Evolutionary conservation across 2,888 invertebrate genomes (phyloP).

Genomic region (Drosophila picticornis): DNA sequence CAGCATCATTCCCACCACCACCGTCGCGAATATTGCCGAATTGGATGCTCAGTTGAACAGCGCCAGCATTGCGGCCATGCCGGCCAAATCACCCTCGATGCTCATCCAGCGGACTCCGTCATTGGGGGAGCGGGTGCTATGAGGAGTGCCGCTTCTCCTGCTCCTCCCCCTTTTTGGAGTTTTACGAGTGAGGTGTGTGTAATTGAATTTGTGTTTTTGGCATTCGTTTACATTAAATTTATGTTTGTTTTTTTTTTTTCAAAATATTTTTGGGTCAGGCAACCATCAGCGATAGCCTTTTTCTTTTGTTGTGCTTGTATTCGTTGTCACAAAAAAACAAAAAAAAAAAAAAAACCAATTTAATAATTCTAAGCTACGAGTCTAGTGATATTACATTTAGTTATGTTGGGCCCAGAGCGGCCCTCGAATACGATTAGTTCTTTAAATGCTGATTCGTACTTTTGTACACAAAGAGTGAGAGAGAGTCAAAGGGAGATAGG

Average conservation of each 20-base stretch:
- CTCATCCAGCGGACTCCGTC: conserved; percentile 84
- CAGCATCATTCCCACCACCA: conserved; percentile 36
- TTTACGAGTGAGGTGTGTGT: conserved; percentile 67
- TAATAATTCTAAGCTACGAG: conserved; percentile 73
- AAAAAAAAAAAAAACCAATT: background rate
- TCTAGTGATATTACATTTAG: conserved; percentile 83
- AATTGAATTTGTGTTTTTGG: conserved; percentile 77
- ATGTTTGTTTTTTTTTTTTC: background rate
- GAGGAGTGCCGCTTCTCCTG: conserved; percentile 42
- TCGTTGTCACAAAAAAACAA: conserved; percentile 10
- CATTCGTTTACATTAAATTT: conserved; percentile 39
- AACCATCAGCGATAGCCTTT: conserved; percentile 20
- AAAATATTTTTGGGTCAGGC: conserved; percentile 27
- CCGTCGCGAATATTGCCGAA: conserved; percentile 59
- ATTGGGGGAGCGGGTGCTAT: conserved; percentile 85
- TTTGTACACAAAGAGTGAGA: conserved; percentile 30
- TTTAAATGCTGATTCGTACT: conserved; percentile 47
- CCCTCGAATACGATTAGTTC: conserved; percentile 47
- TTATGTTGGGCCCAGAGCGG: conserved; percentile 45
- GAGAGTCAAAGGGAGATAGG: conserved; percentile 1
- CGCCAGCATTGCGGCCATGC: conserved; percentile 58
- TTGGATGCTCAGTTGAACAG: conserved; percentile 68
- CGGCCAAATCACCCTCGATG: conserved; percentile 83
- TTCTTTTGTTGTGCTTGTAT: conserved; percentile 9
- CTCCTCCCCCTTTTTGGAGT: conserved; percentile 54